Evolutionary conservation across 2,888 invertebrate genomes (phyloP).

Genomic region (Pandemis heparana): DNA sequence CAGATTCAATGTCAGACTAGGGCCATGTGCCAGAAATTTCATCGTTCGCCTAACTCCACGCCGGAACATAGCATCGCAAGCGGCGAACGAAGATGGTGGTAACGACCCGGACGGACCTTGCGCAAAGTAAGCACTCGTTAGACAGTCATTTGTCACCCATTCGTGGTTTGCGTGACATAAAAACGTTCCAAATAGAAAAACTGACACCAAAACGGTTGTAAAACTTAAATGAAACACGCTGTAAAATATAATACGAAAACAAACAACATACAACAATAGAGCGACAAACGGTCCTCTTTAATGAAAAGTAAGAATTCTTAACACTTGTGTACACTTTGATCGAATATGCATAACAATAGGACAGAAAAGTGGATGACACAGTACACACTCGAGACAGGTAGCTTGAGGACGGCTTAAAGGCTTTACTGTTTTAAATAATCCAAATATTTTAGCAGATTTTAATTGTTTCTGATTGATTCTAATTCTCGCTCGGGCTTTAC

Average conservation of each 20-base stretch:
- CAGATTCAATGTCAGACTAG: too few species aligned
- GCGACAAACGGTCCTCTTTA: slow-evolving; percentile 54
- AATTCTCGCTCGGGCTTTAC: too few species aligned
- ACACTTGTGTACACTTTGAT: slow-evolving; percentile 85
- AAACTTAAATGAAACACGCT: slow-evolving; percentile 50
- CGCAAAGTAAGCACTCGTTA: too few species aligned
- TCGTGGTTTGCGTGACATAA: background rate
- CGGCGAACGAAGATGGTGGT: too few species aligned
- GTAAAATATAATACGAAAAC: slow-evolving; percentile 42
- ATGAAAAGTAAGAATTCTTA: slow-evolving; percentile 69
- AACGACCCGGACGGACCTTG: too few species aligned
- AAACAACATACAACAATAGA: slow-evolving; percentile 34
- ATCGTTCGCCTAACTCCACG: too few species aligned
- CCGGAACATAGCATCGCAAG: too few species aligned
- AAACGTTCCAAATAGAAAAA: background rate
- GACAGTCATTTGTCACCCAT: too few species aligned
- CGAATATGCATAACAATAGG: slow-evolving; percentile 83
- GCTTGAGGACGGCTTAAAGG: slow-evolving; percentile 54
- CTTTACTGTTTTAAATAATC: slow-evolving; percentile 19
- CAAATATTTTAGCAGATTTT: background rate
- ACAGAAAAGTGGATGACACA: slow-evolving; percentile 74
- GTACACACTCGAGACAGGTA: slow-evolving; percentile 67
- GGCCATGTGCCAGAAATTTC: too few species aligned
- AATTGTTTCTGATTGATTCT: background rate
- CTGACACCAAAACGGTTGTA: background rate